Percentiles rank a stretch among this genome's conserved stretches.
Evolutionary conservation across 1,140 invertebrate genomes (phyloP).

Genomic region (Rhopalosiphum padi): DNA sequence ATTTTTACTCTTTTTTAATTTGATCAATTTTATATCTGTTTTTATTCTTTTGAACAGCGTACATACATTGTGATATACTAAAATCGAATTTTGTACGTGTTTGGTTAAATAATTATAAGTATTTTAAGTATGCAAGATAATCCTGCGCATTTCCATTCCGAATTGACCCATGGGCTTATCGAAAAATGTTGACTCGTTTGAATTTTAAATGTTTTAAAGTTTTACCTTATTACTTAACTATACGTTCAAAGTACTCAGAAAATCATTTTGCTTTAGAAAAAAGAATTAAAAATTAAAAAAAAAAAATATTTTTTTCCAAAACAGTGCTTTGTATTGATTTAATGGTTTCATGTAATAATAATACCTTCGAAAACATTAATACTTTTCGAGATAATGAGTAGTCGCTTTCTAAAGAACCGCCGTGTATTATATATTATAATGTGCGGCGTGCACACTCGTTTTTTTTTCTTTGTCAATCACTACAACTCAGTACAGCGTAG

Average conservation of each 20-base stretch:
- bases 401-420: neutral
- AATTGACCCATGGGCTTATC: neutral
- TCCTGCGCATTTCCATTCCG: neutral
- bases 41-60: too few relatives aligned
- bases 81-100: neutral
- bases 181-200: too few relatives aligned
- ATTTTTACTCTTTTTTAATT: neutral
- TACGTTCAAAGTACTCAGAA: too few relatives aligned
- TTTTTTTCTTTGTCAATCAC: neutral
- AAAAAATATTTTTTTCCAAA: too few relatives aligned
- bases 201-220: too few relatives aligned
- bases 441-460: neutral
- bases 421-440: neutral
- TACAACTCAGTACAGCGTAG: neutral
- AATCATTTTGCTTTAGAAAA: too few relatives aligned
- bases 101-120: neutral
- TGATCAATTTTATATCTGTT: too few relatives aligned
- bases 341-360: neutral
- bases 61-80: neutral
- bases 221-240: too few relatives aligned
- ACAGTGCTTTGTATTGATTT: neutral
- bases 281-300: too few relatives aligned
- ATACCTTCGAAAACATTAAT: neutral
- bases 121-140: neutral
- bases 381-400: neutral